Evolutionary conservation across 2,113 vertebrate genomes (phyloP).

Genomic region (Coreoperca whiteheadi): DNA sequence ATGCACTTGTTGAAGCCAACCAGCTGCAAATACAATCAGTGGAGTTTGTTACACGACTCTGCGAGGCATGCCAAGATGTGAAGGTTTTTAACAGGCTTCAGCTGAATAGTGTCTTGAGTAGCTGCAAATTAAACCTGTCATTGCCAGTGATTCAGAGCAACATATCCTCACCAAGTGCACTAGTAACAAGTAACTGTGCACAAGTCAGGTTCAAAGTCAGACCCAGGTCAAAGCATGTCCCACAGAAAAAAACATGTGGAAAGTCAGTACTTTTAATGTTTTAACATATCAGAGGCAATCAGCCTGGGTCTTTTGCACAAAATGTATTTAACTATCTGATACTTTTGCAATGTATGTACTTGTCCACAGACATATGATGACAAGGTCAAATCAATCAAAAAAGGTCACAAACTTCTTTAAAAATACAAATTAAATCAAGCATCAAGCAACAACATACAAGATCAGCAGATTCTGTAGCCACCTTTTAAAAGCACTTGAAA

Average conservation of each 20-base stretch:
- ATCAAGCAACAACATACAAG: too few species aligned
- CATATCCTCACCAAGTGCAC: conserved; percentile 1
- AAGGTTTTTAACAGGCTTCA: conserved; percentile 53
- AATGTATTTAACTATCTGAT: not conserved
- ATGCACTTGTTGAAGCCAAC: conserved; percentile 69
- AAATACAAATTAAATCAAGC: not conserved
- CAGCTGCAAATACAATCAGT: conserved; percentile 75
- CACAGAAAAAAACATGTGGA: not conserved
- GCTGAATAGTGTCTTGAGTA: conserved; percentile 35
- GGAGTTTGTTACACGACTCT: conserved; percentile 60
- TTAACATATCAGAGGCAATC: not conserved
- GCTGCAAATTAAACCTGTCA: conserved; percentile 44
- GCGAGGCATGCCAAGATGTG: conserved; percentile 58
- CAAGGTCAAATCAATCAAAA: not conserved
- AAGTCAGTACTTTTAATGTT: conserved; percentile 13
- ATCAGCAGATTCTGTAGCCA: too few species aligned
- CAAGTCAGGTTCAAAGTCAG: not conserved
- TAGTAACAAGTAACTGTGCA: not conserved
- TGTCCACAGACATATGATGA: not conserved
- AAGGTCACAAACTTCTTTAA: not conserved
- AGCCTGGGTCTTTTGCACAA: not conserved
- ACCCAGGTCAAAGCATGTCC: not conserved
- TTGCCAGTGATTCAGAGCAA: conserved; percentile 6
- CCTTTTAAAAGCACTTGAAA: too few species aligned
- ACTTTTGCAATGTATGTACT: not conserved